Conservation (phyloP, 2,888 invertebrate genomes). For the Pemphredon lugubris region DNA sequence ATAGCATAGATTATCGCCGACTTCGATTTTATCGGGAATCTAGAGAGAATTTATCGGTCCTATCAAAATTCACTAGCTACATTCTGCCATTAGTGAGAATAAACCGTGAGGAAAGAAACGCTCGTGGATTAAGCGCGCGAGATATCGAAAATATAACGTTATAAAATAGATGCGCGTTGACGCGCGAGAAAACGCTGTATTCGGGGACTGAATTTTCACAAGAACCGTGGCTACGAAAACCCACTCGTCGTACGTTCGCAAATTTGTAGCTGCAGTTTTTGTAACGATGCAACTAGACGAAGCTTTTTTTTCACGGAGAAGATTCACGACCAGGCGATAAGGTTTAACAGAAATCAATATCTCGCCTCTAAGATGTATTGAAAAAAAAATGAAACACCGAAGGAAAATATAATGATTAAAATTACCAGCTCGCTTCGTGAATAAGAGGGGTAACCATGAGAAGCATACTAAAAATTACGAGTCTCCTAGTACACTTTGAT, state of each 20-base stretch:
- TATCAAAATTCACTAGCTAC: no score
- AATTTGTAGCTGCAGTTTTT: slow-evolving; percentile 6
- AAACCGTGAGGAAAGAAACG: no score
- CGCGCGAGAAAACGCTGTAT: not conserved
- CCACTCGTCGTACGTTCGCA: not conserved
- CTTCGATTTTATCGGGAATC: no score
- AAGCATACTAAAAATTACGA: slow-evolving; percentile 25
- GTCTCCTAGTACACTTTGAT: slow-evolving; percentile 4
- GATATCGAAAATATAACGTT: no score
- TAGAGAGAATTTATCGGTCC: no score
- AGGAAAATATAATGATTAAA: slow-evolving; percentile 8
- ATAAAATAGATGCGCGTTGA: not conserved
- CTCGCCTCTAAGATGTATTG: slow-evolving; percentile 7
- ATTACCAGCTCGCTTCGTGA: slow-evolving; percentile 14
- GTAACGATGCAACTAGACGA: no score
- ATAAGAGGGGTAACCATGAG: slow-evolving; percentile 8
- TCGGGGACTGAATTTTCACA: not conserved
- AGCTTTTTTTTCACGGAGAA: no score
- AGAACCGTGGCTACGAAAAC: not conserved
- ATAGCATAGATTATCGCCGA: no score
- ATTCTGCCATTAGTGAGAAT: no score
- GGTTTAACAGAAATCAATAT: slow-evolving; percentile 1
- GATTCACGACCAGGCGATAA: slow-evolving; percentile 16
- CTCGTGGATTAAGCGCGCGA: no score
- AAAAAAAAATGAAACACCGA: slow-evolving; percentile 12